A percentile compares a stretch with the other conserved stretches of the same genome.
Evolutionary conservation across 2,113 vertebrate genomes (phyloP).

Genomic region (Verasper variegatus): DNA sequence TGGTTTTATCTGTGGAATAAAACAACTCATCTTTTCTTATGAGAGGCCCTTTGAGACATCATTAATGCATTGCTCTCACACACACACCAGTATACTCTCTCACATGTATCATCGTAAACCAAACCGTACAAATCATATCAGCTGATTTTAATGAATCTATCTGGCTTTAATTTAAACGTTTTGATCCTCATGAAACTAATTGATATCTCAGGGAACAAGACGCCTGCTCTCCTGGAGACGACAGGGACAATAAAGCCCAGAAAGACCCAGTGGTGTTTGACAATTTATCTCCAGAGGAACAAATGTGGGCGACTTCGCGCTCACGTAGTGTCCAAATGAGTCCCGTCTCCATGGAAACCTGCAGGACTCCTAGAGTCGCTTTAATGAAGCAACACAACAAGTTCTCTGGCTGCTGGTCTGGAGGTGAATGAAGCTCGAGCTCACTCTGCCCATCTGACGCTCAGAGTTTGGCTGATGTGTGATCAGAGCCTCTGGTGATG

Average conservation of each 20-base stretch:
- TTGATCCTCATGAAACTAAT: too few species aligned
- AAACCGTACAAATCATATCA: too few species aligned
- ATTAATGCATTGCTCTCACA: too few species aligned
- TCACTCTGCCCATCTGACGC: not conserved
- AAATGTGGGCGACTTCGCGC: not conserved
- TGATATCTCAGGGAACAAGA: too few species aligned
- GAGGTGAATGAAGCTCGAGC: not conserved
- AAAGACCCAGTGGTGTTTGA: not conserved
- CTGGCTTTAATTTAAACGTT: too few species aligned
- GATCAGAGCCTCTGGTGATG: constrained; percentile 13
- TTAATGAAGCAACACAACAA: constrained; percentile 3
- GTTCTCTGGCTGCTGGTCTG: not conserved
- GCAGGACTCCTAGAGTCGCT: not conserved
- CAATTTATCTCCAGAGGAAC: not conserved
- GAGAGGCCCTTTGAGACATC: too few species aligned
- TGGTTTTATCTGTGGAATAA: not conserved
- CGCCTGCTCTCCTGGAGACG: too few species aligned
- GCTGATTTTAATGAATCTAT: too few species aligned
- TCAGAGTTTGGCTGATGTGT: constrained; percentile 1
- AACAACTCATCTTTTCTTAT: not conserved
- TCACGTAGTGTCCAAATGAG: not conserved
- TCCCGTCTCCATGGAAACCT: constrained; percentile 11
- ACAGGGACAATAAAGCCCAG: not conserved
- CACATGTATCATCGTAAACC: too few species aligned
- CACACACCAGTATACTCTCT: too few species aligned